Conservation (phyloP, 1,140 invertebrate species). For the Homarus americanus region DNA sequence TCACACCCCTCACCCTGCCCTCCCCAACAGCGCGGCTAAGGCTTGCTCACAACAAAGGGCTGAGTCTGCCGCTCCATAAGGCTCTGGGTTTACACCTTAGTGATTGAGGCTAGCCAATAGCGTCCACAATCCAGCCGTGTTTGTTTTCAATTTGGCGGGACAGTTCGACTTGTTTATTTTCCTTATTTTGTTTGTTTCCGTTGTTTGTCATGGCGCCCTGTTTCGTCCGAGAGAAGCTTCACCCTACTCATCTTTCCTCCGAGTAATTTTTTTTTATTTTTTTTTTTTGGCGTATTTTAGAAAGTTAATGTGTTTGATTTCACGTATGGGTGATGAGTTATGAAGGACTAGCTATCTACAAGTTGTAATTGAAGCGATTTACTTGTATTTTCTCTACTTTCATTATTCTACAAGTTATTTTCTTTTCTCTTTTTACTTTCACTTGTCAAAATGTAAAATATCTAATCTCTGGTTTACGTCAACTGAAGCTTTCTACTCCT, state of each 20-base stretch:
- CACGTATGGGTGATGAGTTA: no score
- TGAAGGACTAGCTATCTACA: no score
- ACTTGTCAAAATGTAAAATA: no score
- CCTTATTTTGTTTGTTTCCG: slow-evolving; percentile 66
- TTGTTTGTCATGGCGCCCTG: slow-evolving; percentile 50
- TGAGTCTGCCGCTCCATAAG: slow-evolving; percentile 45
- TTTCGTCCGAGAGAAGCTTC: slow-evolving; percentile 15
- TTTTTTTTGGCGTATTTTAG: no score
- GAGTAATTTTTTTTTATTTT: not conserved
- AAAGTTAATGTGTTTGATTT: no score
- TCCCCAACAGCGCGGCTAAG: slow-evolving; percentile 2
- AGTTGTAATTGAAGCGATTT: no score
- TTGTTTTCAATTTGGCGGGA: slow-evolving; percentile 61
- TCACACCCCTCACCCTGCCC: not conserved
- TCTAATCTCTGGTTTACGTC: no score
- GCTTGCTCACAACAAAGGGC: slow-evolving; percentile 55
- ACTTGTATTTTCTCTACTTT: no score
- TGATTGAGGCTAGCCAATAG: slow-evolving; percentile 57
- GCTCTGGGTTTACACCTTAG: slow-evolving; percentile 55
- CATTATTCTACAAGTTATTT: no score
- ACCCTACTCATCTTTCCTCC: not conserved
- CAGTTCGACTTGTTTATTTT: slow-evolving; percentile 56
- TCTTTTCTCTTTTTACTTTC: no score
- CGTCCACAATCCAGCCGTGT: slow-evolving; percentile 48
- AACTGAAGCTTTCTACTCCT: no score